These are phyloP conservation scores for Paralichthys olivaceus DNA, from an alignment of 2,113 vertebrate species.

Conservation along the genomic window DNA sequence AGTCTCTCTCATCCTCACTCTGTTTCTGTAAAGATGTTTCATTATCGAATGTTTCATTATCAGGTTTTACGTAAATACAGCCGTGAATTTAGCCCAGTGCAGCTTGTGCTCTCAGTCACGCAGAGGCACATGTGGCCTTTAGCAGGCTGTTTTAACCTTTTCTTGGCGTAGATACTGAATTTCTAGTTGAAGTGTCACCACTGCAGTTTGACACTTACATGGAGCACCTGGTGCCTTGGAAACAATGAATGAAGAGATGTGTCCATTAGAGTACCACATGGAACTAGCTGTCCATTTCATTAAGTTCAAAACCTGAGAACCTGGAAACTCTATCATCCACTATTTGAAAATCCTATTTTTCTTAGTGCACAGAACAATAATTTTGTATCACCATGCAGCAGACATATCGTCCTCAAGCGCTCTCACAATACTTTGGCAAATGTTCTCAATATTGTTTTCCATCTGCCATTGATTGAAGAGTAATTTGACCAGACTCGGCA, in stretches of 20 bases:
- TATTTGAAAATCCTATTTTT: conserved; percentile 54
- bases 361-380: conserved; percentile 43
- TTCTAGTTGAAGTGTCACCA: neutral
- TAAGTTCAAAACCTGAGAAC: conserved; percentile 34
- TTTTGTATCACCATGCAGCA: conserved; percentile 45
- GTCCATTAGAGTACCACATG: conserved; percentile 6
- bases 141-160: neutral
- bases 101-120: too few species aligned
- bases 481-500: conserved; percentile 47
- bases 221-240: conserved; percentile 35
- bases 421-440: conserved; percentile 62
- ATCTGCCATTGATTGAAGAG: conserved; percentile 58
- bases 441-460: conserved; percentile 69
- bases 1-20: neutral
- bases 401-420: conserved; percentile 59
- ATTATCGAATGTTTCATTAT: too few species aligned
- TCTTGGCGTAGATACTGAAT: conserved; percentile 14
- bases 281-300: conserved; percentile 33
- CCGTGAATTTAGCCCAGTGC: too few species aligned
- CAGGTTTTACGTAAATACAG: too few species aligned
- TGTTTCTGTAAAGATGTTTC: neutral
- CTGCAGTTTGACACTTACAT: conserved; percentile 10
- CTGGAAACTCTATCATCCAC: conserved; percentile 27
- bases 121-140: too few species aligned
- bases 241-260: conserved; percentile 40